Evolutionary conservation across 1,140 invertebrate genomes (phyloP).

Genomic region (Drosophila kohkoa): DNA sequence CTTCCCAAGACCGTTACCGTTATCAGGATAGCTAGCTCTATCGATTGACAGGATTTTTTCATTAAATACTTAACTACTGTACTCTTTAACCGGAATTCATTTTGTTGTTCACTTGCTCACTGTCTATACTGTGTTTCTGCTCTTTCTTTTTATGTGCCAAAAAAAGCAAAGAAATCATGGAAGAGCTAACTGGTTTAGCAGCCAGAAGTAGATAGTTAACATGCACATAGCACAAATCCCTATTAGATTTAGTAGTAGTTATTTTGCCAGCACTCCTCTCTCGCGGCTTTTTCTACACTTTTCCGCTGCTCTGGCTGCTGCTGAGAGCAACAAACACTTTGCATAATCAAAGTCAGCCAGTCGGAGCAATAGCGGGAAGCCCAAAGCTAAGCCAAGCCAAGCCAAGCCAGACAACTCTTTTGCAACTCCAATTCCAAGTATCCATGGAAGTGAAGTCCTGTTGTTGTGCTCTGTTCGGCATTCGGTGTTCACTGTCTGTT

Average conservation of each 20-base stretch:
- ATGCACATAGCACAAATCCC: slow-evolving; percentile 26
- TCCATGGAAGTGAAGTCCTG: slow-evolving; percentile 10
- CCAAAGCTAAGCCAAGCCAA: slow-evolving; percentile 1
- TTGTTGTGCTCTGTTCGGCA: background rate
- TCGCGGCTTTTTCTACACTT: slow-evolving; percentile 10
- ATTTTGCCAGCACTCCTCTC: background rate
- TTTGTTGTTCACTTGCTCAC: background rate
- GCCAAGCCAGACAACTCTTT: background rate
- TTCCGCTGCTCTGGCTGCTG: slow-evolving; percentile 10
- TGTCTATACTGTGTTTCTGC: background rate
- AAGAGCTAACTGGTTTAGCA: slow-evolving; percentile 7
- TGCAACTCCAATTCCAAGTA: background rate
- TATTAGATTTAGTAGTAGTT: slow-evolving; percentile 38
- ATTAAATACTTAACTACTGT: no score
- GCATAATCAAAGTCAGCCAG: slow-evolving; percentile 46
- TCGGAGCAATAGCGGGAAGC: background rate
- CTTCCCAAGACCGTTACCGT: no score
- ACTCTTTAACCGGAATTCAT: no score
- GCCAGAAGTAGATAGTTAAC: slow-evolving; percentile 21
- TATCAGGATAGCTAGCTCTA: no score
- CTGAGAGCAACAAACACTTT: slow-evolving; percentile 36
- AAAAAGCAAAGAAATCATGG: slow-evolving; percentile 3
- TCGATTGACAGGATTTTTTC: no score
- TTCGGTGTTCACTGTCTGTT: background rate
- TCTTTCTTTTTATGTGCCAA: background rate